Conservation (phyloP, 2,797 vertebrate genomes). For the Melanotaenia parkinsoni region DNA sequence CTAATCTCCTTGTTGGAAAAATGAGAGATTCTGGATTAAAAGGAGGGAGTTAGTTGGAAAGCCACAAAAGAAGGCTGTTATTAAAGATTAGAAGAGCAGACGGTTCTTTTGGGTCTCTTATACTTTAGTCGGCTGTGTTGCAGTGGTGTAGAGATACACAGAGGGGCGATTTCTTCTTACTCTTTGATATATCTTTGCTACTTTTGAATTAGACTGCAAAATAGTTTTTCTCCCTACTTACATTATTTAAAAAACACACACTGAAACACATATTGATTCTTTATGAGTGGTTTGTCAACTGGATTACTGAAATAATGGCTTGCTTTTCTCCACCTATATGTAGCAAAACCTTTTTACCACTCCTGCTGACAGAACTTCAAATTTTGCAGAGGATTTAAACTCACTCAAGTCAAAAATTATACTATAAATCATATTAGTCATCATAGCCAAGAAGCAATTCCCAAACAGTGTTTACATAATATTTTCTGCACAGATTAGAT, state of each 20-base stretch:
- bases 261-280: neutral
- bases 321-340: neutral
- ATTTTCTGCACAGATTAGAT: neutral
- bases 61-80: constrained; percentile 52
- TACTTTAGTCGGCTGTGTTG: constrained; percentile 32
- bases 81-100: constrained; percentile 65
- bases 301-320: constrained; percentile 1
- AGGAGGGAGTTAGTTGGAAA: constrained; percentile 48
- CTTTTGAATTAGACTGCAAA: neutral
- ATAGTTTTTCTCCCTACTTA: neutral
- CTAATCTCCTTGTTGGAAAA: constrained; percentile 58
- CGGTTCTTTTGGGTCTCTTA: constrained; percentile 61
- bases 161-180: neutral
- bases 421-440: neutral
- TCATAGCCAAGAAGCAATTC: neutral
- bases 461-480: neutral
- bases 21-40: constrained; percentile 65
- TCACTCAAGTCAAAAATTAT: neutral
- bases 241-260: neutral
- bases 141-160: constrained; percentile 7
- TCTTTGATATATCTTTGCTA: constrained; percentile 1
- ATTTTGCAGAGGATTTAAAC: constrained; percentile 1
- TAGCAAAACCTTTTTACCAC: neutral
- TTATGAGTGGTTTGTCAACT: neutral
- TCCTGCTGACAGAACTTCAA: constrained; percentile 2